Base-by-base conservation (phyloP, 2,888 invertebrate species). In the Busseola fusca region DNA sequence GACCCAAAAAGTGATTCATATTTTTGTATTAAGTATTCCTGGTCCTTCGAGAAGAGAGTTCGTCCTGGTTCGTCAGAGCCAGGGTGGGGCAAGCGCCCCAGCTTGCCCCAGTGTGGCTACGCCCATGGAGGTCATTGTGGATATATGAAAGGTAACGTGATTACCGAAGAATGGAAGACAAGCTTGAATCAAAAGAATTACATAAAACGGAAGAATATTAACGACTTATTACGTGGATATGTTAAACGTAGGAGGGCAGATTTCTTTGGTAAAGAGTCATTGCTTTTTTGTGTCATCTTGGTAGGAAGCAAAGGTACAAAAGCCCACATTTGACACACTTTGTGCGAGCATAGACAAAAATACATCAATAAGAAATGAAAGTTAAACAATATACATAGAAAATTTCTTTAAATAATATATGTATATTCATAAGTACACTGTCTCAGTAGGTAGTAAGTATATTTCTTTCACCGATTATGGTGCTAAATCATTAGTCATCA, bases 231-330 rank as follows among this genome's bases (percentile, higher is more conserved):
- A 71, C 48, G 65, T 66, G 56, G n/a, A 63, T 9, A 58, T 69
- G 50, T 52, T 63, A 18, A 68, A 58, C 57, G 68, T 78, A 68
- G 68, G 78, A 65, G 64, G 78, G 63, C 21, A 58, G 65, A 66
- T 78, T 52, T 71, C 30, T 48, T 67, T 68, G 77, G 66, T 64
- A 72, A 78, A 72, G 57, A 64, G 64, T 72, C 68, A 54, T 68
- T 27, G 34, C 7, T 57, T 64, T 56, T 78, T 64, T 54, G 64
- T 72, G 78, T 67, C 78, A 56, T n/a, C 16, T 30, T 37, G 3
- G 60, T 73, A 54, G 60, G 48, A 56, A 78, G 27, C 57, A 45
- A 42, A 25, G 52, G 52, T 52, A 45, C 37, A 63, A 57, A 57
- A 58, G 30, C 54, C 72, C 64, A 68, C 45, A n/a, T 73, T 40